These are phyloP conservation scores for Peromyscus maniculatus DNA, from an alignment of 2,113 vertebrate species.

Conservation along the genomic window DNA sequence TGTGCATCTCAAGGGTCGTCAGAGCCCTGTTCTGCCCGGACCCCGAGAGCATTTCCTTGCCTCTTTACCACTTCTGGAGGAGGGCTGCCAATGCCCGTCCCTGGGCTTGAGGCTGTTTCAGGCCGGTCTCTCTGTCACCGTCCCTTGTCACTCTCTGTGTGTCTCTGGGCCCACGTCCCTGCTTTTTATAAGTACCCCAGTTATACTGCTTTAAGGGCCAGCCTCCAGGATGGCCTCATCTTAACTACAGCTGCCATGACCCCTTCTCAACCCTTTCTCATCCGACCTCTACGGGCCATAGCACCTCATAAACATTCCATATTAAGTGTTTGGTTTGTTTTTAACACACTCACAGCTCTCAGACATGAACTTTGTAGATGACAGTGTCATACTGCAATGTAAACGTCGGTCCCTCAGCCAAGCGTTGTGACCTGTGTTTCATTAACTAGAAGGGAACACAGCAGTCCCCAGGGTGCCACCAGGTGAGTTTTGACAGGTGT, in stretches of 20 bases:
- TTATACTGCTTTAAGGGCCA: neutral
- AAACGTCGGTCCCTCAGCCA: fast-evolving
- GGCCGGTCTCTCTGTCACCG: neutral
- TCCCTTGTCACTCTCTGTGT: neutral
- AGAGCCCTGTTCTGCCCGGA: neutral
- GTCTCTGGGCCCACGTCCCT: neutral
- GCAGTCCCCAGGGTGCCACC: fast-evolving
- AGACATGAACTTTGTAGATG: neutral
- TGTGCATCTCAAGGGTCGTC: neutral
- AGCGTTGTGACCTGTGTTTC: neutral
- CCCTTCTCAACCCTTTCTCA: neutral
- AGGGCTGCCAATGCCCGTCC: neutral
- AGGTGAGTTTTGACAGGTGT: neutral
- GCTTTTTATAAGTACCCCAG: neutral
- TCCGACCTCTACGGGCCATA: neutral
- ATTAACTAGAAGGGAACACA: neutral
- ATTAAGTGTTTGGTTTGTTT: neutral
- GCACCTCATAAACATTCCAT: neutral
- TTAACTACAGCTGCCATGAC: neutral
- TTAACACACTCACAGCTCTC: neutral
- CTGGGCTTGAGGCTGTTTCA: neutral
- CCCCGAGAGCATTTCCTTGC: neutral
- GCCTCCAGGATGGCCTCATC: neutral
- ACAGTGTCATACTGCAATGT: neutral
- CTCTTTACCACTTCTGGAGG: no score